These are phyloP conservation scores for Macropis europaea DNA, from an alignment of 2,888 invertebrate genomes.

Conservation along the genomic window DNA sequence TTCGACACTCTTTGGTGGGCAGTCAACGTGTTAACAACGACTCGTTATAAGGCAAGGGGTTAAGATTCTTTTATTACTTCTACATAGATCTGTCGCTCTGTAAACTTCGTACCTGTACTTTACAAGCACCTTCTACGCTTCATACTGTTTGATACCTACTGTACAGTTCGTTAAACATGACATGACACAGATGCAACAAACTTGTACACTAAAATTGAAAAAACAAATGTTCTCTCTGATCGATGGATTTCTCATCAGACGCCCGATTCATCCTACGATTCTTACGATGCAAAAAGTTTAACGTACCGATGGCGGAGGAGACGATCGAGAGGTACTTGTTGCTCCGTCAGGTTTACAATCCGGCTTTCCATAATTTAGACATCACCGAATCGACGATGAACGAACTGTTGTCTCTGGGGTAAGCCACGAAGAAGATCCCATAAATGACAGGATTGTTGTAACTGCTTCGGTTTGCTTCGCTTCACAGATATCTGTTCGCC, in stretches of 20 bases:
- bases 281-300: slow-evolving; percentile 90
- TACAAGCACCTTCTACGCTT: too few species aligned
- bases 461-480: not conserved
- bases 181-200: too few species aligned
- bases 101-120: too few species aligned
- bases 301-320: slow-evolving; percentile 89
- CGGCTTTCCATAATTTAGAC: slow-evolving; percentile 88
- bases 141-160: too few species aligned
- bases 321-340: slow-evolving; percentile 89
- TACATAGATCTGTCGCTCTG: too few species aligned
- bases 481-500: slow-evolving; percentile 86
- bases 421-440: slow-evolving; percentile 53
- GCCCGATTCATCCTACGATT: slow-evolving; percentile 87
- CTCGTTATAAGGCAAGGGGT: too few species aligned
- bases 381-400: slow-evolving; percentile 86
- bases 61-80: too few species aligned
- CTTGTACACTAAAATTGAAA: too few species aligned
- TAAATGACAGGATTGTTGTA: not conserved
- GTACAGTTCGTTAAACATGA: too few species aligned
- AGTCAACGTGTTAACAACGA: too few species aligned
- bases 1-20: too few species aligned
- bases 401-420: slow-evolving; percentile 87
- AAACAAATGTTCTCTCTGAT: too few species aligned
- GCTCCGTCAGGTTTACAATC: slow-evolving; percentile 88
- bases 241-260: slow-evolving; percentile 80